phyloP scores from a whole-genome alignment of 2,888 invertebrate genomes.

The Conops quadrifasciatus region DNA sequence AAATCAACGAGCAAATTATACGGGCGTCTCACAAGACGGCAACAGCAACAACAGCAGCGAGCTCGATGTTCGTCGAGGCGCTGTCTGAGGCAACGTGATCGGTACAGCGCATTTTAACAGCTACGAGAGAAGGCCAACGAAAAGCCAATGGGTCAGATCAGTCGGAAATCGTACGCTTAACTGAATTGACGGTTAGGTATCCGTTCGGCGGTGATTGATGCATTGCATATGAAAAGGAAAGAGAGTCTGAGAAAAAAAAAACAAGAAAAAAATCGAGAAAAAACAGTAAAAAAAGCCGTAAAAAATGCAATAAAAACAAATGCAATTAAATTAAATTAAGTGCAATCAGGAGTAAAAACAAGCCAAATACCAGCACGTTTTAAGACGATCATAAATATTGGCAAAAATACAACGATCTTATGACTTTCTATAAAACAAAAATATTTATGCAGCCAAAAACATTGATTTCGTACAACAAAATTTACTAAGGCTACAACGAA shows the following conservation, averaged over 20 bases:
- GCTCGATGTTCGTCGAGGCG: not conserved
- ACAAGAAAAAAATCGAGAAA: constrained; percentile 29
- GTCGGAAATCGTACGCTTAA: constrained; percentile 25
- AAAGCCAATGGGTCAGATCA: constrained; percentile 25
- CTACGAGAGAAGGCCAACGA: constrained; percentile 4
- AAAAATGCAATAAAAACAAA: constrained; percentile 1
- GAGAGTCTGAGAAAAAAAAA: not conserved
- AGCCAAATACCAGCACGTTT: no score
- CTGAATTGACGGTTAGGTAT: constrained; percentile 14
- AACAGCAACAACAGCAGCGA: not conserved
- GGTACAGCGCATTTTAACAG: not conserved
- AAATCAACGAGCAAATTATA: no score
- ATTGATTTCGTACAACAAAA: no score
- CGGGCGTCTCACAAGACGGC: not conserved
- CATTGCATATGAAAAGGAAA: not conserved
- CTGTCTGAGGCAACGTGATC: not conserved
- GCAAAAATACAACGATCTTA: no score
- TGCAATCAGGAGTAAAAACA: no score
- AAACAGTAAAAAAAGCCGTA: constrained; percentile 8
- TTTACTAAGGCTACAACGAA: no score
- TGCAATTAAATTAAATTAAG: not conserved
- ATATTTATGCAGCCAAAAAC: not conserved
- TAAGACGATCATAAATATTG: no score
- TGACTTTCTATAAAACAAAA: no score
- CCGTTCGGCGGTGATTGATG: not conserved